Percentiles rank a stretch among this genome's conserved stretches.
Evolutionary conservation across 2,888 invertebrate species (phyloP).

Genomic region (Apodemia duryi): DNA sequence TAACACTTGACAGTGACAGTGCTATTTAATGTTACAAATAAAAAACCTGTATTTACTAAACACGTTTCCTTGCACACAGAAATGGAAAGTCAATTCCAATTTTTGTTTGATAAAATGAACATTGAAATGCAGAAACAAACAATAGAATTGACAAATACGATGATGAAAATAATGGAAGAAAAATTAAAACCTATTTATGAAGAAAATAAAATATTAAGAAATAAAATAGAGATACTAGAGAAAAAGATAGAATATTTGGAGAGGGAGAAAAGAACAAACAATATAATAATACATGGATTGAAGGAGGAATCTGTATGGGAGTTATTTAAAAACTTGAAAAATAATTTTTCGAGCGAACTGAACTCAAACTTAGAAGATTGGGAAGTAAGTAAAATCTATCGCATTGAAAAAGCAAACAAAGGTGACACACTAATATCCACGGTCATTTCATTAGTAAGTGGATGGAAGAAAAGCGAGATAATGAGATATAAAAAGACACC

Average conservation of each 20-base stretch:
- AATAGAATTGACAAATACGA: not conserved
- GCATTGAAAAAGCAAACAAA: slow-evolving; percentile 25
- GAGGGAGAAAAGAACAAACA: slow-evolving; percentile 9
- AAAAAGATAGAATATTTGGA: slow-evolving; percentile 21
- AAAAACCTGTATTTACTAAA: not conserved
- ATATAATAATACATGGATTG: slow-evolving; percentile 20
- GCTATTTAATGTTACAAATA: not conserved
- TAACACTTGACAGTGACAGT: not conserved
- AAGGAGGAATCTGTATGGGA: slow-evolving; percentile 15
- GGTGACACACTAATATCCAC: slow-evolving; percentile 28
- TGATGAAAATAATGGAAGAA: too few species aligned
- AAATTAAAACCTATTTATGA: too few species aligned
- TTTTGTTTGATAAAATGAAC: not conserved
- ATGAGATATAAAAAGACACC: slow-evolving; percentile 29
- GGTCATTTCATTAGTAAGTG: slow-evolving; percentile 24
- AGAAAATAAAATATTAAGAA: too few species aligned
- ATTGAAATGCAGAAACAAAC: not conserved
- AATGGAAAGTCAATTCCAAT: not conserved
- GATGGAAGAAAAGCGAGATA: slow-evolving; percentile 32
- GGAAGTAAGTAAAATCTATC: slow-evolving; percentile 30
- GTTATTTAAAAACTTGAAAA: not conserved
- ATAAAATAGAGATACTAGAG: too few species aligned
- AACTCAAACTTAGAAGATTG: slow-evolving; percentile 26
- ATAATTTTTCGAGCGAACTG: slow-evolving; percentile 22
- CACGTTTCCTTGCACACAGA: not conserved